Conservation (phyloP, 2,888 invertebrate species). For the Cosmia pyralina region DNA sequence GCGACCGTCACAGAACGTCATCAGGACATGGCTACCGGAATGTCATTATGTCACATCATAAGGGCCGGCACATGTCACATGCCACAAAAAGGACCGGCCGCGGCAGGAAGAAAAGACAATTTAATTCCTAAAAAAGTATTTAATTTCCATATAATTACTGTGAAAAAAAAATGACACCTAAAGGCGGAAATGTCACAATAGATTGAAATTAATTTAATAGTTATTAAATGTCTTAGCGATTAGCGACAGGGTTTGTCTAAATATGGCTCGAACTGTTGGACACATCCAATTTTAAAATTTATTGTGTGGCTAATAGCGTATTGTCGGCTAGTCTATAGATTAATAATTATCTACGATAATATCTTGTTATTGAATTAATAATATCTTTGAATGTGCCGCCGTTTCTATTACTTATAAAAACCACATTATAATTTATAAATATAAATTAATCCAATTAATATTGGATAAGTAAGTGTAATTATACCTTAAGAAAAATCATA, state of each 20-base stretch:
- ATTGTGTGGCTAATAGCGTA: conserved; percentile 47
- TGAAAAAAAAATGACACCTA: conserved; percentile 47
- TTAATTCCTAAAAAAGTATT: conserved; percentile 2
- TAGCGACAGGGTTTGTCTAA: conserved; percentile 32
- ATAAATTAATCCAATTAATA: conserved; percentile 24
- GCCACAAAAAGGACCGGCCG: conserved; percentile 42
- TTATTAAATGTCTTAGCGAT: conserved; percentile 45
- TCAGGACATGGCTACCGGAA: conserved; percentile 27
- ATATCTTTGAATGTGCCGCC: conserved; percentile 56
- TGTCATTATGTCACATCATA: conserved; percentile 48
- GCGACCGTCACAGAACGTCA: conserved; percentile 13
- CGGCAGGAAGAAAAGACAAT: conserved; percentile 17
- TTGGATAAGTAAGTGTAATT: conserved; percentile 25
- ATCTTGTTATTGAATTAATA: conserved; percentile 42
- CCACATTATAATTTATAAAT: conserved; percentile 23
- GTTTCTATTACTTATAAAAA: conserved; percentile 48
- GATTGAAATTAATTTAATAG: conserved; percentile 55
- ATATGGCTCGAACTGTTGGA: conserved; percentile 38
- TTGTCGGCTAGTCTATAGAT: conserved; percentile 48
- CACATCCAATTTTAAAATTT: conserved; percentile 51
- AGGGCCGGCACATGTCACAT: conserved; percentile 32
- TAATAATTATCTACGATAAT: conserved; percentile 49
- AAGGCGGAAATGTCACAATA: conserved; percentile 48
- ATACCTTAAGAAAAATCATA: conserved; percentile 21
- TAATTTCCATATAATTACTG: conserved; percentile 42